These are phyloP conservation scores for Ypsolopha scabrella DNA, from an alignment of 2,888 invertebrate genomes.

Conservation along the genomic window DNA sequence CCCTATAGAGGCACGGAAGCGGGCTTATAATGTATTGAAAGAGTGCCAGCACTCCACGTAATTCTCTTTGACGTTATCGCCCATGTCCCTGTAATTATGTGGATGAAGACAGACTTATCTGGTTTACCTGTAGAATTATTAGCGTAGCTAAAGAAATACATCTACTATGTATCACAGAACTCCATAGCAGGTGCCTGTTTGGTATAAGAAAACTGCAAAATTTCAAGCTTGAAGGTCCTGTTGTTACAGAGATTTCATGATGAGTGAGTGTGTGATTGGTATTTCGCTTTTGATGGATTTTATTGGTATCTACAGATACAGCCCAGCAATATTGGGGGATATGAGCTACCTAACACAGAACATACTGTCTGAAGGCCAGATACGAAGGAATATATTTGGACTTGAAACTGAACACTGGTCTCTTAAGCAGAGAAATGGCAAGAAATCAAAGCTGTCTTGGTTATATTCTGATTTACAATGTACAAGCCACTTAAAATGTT, in stretches of 20 bases:
- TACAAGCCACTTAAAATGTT: background rate
- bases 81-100: no score
- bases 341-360: background rate
- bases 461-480: background rate
- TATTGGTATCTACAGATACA: background rate
- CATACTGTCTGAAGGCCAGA: background rate
- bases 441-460: background rate
- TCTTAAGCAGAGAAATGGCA: background rate
- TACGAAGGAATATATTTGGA: background rate
- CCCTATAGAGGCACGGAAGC: no score
- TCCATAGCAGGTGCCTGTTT: no score
- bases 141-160: no score
- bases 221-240: no score
- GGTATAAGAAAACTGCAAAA: no score
- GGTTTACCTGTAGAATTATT: no score
- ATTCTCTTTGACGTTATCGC: no score
- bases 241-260: background rate
- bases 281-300: background rate
- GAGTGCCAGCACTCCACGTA: no score
- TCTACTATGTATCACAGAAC: no score
- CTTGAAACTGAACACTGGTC: background rate
- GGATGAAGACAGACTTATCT: no score
- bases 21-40: no score
- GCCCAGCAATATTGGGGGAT: background rate
- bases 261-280: slow-evolving; percentile 1